Base-by-base conservation (phyloP, 2,113 vertebrate genomes). In the Gymnogyps californianus region DNA sequence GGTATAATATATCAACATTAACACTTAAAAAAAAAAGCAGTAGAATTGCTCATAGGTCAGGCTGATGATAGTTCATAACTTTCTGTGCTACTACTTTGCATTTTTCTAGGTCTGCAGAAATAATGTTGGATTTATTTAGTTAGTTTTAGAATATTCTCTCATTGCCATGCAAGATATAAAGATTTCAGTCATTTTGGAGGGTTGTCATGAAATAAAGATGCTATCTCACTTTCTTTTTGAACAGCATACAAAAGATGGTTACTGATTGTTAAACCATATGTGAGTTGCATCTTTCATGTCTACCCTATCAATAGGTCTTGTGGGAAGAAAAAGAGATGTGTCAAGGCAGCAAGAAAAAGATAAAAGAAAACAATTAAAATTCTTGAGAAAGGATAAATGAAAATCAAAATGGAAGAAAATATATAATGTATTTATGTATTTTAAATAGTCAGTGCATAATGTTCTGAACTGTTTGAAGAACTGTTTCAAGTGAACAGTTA, bases 1-100 rank as follows among this genome's bases (percentile, higher is more conserved):
- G 54, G 93, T 96, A 79, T 96, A 93, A 57, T 93, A 96, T 95
- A 93, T 94, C 89, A 93, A 62, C 29, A 34, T 59, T 76, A 81
- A 40, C 20, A 54, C 32, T 69, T 52, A 70, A 36, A 51, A 57
- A 47, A 57, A 40, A 86, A 57, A 11, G 11, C 34, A 40, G 13
- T 59, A 64, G 22, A 83, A 66, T 46, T 93, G 38, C 44, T 89
- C 8, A 18, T 26, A 80, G 46, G 44, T 92, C 59, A 94, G 69
- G 29, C 72, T 74, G 65, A 25, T 79, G 47, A 16, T 78, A 55
- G 57, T 58, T 83, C 2, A 1, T 54, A 90, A 77, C 34, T 54
- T 81, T 64, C 10, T 79, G n/a, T 1, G 0, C 47, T 75, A 3
- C 57, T 70, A 15, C n/a, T 89, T 32, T 64, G 2, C 32, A 22